phyloP scores from a whole-genome alignment of 2,888 invertebrate species.

The Cistogaster globosa region DNA sequence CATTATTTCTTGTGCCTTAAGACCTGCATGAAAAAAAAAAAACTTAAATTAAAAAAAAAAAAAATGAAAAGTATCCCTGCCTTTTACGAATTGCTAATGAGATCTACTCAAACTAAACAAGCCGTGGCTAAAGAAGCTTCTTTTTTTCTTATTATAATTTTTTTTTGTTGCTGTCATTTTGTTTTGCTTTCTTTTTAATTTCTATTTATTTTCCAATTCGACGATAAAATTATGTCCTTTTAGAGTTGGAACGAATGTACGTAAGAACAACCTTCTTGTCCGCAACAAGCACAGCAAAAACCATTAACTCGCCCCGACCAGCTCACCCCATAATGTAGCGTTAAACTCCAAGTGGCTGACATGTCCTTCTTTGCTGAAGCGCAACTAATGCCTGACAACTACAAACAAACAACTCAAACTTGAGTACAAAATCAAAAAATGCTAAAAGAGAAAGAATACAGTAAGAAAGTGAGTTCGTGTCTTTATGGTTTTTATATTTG shows the following conservation, averaged over 20 bases:
- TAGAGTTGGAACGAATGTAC: constrained; percentile 23
- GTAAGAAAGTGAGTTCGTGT: constrained; percentile 45
- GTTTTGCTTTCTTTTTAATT: constrained; percentile 67
- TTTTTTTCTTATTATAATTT: constrained; percentile 57
- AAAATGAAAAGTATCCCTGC: constrained; percentile 50
- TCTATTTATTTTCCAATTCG: constrained; percentile 70
- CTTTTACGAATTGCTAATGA: constrained; percentile 79
- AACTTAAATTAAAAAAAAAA: constrained; percentile 36
- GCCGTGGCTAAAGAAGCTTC: constrained; percentile 74
- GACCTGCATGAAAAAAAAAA: constrained; percentile 47
- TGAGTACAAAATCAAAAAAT: constrained; percentile 20
- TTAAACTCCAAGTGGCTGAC: constrained; percentile 69
- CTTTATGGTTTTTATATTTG: constrained; percentile 51
- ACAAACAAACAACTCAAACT: constrained; percentile 42
- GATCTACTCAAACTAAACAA: constrained; percentile 75
- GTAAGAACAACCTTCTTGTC: constrained; percentile 44
- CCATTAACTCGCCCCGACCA: constrained; percentile 25
- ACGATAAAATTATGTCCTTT: constrained; percentile 61
- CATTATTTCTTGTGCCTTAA: constrained; percentile 74
- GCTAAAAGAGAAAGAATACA: constrained; percentile 23
- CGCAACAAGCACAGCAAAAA: constrained; percentile 46
- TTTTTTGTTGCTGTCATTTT: constrained; percentile 69
- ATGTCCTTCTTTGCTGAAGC: constrained; percentile 65
- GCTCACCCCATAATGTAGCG: constrained; percentile 42
- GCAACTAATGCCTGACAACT: constrained; percentile 66